A percentile compares a stretch with the other conserved stretches of the same genome.
Evolutionary conservation across 2,797 vertebrate genomes (phyloP).

Genomic region (Hyperoplus immaculatus): DNA sequence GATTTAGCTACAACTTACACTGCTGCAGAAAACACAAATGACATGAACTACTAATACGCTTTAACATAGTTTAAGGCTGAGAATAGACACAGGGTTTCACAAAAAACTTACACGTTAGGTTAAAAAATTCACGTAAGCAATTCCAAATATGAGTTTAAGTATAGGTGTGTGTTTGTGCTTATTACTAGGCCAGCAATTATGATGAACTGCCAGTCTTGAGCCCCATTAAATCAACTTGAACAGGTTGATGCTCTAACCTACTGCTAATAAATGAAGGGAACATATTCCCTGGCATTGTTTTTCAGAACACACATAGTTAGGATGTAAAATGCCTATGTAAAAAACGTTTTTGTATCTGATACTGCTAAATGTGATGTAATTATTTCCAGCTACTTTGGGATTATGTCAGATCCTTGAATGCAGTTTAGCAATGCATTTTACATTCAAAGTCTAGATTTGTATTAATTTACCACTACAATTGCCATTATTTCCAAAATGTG

Average conservation of each 20-base stretch:
- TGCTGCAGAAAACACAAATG: slow-evolving; percentile 2
- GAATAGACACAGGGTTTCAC: background rate
- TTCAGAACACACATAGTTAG: slow-evolving; percentile 4
- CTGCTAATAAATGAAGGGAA: slow-evolving; percentile 36
- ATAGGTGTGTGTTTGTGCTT: background rate
- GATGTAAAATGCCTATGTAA: slow-evolving; percentile 13
- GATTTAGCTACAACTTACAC: slow-evolving; percentile 20
- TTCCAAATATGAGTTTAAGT: background rate
- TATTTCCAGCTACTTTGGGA: slow-evolving; percentile 10
- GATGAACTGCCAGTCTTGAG: slow-evolving; percentile 3
- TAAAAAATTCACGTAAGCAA: background rate
- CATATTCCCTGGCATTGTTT: slow-evolving; percentile 7
- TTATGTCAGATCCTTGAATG: background rate
- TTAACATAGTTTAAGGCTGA: background rate
- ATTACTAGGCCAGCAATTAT: background rate
- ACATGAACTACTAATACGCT: background rate
- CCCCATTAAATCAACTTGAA: slow-evolving; percentile 36
- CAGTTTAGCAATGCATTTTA: background rate
- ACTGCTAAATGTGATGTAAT: slow-evolving; percentile 19
- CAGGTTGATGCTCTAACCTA: slow-evolving; percentile 25
- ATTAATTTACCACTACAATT: background rate
- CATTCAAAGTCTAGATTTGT: slow-evolving; percentile 7
- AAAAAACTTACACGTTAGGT: slow-evolving; percentile 10
- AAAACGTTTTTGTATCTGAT: background rate
- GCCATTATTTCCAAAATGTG: background rate